These are phyloP conservation scores for Bombylius major DNA, from an alignment of 2,888 invertebrate species.

Conservation along the genomic window DNA sequence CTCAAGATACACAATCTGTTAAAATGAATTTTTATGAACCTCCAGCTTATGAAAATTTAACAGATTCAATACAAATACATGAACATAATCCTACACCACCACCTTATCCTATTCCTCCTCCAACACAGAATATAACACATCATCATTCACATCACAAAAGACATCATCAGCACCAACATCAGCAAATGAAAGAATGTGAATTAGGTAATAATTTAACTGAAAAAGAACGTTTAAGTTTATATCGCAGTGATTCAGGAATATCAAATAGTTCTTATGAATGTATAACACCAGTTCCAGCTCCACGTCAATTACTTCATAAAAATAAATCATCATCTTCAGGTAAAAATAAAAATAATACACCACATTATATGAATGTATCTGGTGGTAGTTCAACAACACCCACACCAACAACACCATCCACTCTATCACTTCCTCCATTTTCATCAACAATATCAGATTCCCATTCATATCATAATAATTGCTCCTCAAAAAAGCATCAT, in stretches of 20 bases:
- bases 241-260: constrained; percentile 36
- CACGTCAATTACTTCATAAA: constrained; percentile 28
- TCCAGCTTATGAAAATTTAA: constrained; percentile 48
- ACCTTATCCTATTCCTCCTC: constrained; percentile 19
- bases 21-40: constrained; percentile 32
- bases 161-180: constrained; percentile 20
- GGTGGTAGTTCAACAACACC: neutral
- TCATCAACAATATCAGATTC: neutral
- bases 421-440: neutral
- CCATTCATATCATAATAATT: neutral
- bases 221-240: constrained; percentile 33
- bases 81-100: constrained; percentile 28
- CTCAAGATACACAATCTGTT: constrained; percentile 10
- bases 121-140: constrained; percentile 13
- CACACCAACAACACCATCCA: constrained; percentile 1
- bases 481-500: neutral
- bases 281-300: constrained; percentile 45
- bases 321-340: constrained; percentile 3
- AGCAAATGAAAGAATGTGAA: constrained; percentile 25
- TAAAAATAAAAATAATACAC: constrained; percentile 12
- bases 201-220: constrained; percentile 25
- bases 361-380: constrained; percentile 16
- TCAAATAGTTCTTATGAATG: constrained; percentile 42
- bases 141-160: constrained; percentile 6
- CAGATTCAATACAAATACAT: constrained; percentile 53